Percentiles rank a stretch among this genome's conserved stretches.
These are phyloP conservation scores for Scytalopus superciliaris DNA, from an alignment of 2,113 vertebrate species.

Conservation along the genomic window DNA sequence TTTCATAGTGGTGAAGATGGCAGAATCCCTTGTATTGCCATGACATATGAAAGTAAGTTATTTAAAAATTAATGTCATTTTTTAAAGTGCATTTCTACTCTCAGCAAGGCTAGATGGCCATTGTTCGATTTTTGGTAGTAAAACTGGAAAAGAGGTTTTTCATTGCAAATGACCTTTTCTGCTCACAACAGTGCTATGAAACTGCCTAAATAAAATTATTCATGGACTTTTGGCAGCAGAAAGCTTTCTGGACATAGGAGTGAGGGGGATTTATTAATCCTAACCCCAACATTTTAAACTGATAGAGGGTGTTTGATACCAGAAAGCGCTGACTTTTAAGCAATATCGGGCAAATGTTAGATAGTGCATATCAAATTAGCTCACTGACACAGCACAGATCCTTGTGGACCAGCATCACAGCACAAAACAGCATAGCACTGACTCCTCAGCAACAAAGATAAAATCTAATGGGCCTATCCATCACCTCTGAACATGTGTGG, in stretches of 20 bases:
- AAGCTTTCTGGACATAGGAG: not conserved
- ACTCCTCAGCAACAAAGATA: not conserved
- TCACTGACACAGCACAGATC: not conserved
- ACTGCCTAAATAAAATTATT: not conserved
- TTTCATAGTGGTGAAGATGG: not conserved
- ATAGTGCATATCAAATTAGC: not conserved
- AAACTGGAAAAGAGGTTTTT: constrained; percentile 8
- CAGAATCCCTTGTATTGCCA: not conserved
- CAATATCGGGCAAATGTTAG: not conserved
- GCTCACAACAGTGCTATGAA: not conserved
- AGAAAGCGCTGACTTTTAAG: not conserved
- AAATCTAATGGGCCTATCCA: not conserved
- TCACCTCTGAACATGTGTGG: not conserved
- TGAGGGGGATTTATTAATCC: not conserved
- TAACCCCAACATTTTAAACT: not conserved
- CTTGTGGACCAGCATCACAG: rapidly evolving
- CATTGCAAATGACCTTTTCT: not conserved
- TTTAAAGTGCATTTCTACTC: not conserved
- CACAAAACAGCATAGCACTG: not conserved
- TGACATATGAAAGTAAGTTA: not conserved
- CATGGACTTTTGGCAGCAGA: not conserved
- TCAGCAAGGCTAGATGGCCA: not conserved
- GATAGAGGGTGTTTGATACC: not conserved
- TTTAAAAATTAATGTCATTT: not conserved
- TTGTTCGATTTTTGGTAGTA: constrained; percentile 17